Base-by-base conservation (phyloP, 2,888 invertebrate genomes). In the Folsomia candida region DNA sequence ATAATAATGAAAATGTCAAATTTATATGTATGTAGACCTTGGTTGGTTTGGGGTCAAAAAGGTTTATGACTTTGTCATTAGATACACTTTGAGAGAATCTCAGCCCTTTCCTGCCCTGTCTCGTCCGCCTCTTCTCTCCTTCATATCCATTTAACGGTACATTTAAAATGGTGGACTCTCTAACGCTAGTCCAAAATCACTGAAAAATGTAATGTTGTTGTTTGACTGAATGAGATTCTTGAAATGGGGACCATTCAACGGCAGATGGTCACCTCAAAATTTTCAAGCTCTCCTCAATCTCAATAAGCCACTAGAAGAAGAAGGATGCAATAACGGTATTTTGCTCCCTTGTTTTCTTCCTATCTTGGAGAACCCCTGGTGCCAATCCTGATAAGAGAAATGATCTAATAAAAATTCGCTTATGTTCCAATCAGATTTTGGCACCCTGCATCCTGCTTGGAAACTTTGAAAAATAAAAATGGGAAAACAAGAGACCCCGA, bases 121-220 rank as follows among this genome's bases (percentile, higher is more conserved):
- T n/a, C n/a, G n/a, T n/a, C n/a, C n/a, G n/a, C 37, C 4, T 37
- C 14, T 37, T 37, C 37, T 37, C 14, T 37, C 37, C 37, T 37
- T 9, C 4, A 37, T n/a, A n/a, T n/a, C n/a, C n/a, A n/a, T n/a
- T n/a, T 37, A 37, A 37, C 37, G 14, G 37, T 37, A 37, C 37
- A 37, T 37, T 37, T 37, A 37, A 37, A 37, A 37, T 37, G 37
- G 37, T 37, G 4, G 6, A 37, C 4, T 14, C 37, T 9, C 14
- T 37, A n/a, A n/a, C n/a, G n/a, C n/a, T n/a, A 14, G 37, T 4
- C 37, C 4, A 14, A 14, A 37, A 37, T 37, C 75, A 71, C 78
- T 79, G 76, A 78, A 72, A 77, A 79, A 78, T 79, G 78, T 76
- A 78, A 78, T 79, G 77, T 76, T 79, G 78, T 76, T 75, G 77